Conservation (phyloP, 2,113 vertebrate genomes). For the Sinocyclocheilus maitianheensis region DNA sequence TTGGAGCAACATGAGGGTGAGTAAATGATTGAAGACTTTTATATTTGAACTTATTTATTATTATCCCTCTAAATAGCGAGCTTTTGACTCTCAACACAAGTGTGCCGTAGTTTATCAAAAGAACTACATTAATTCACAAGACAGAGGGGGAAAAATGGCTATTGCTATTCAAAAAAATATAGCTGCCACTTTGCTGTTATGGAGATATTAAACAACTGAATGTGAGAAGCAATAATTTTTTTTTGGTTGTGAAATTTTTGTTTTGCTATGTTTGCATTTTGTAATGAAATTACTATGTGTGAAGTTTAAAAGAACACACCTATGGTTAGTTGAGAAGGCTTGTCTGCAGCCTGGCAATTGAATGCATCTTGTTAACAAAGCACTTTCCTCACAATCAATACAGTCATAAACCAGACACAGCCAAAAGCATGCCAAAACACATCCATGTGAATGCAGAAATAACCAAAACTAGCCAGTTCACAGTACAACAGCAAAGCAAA, state of each 20-base stretch:
- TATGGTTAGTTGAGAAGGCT: not conserved
- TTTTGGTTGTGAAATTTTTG: too few relatives aligned
- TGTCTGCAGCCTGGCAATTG: not conserved
- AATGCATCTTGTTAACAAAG: not conserved
- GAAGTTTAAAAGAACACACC: not conserved
- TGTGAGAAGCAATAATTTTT: not conserved
- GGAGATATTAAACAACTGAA: not conserved
- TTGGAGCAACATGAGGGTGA: too few relatives aligned
- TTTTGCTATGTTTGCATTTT: not conserved
- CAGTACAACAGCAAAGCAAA: not conserved
- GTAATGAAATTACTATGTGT: not conserved
- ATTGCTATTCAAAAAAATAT: not conserved
- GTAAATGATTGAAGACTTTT: too few relatives aligned
- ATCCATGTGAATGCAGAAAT: not conserved
- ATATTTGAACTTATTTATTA: too few relatives aligned
- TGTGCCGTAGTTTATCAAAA: too few relatives aligned
- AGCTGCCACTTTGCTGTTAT: not conserved
- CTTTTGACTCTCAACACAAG: not conserved
- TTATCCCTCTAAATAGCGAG: too few relatives aligned
- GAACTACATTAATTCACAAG: not conserved
- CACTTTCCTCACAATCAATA: not conserved
- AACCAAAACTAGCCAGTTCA: not conserved
- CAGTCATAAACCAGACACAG: not conserved
- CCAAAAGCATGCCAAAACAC: not conserved
- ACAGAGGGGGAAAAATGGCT: not conserved